These are phyloP conservation scores for Zophobas atratus DNA, from an alignment of 1,140 invertebrate species.

Conservation along the genomic window DNA sequence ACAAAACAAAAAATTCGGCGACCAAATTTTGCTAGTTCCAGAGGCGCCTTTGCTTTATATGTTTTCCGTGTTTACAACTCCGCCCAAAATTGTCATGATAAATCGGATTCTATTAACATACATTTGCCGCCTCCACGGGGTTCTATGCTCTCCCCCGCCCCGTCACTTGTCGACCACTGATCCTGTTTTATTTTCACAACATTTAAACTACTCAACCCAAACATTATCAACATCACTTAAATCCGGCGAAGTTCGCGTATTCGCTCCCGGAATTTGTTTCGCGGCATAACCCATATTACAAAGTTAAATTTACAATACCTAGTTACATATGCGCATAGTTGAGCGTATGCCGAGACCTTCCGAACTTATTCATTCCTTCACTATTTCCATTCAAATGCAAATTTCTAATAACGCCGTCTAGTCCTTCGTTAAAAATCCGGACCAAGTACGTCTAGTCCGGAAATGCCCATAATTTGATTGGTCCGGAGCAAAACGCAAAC, in stretches of 20 bases:
- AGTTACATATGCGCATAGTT: conserved; percentile 36
- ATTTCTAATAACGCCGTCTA: conserved; percentile 26
- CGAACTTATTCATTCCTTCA: conserved; percentile 29
- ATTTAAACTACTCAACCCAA: no score
- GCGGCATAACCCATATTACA: conserved; percentile 18
- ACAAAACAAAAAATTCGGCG: no score
- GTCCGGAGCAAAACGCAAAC: not conserved
- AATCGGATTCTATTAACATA: no score
- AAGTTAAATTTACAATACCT: conserved; percentile 26
- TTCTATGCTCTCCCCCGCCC: no score
- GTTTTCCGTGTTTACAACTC: no score
- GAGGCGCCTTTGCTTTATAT: no score
- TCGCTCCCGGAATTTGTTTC: conserved; percentile 6
- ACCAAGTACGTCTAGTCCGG: not conserved
- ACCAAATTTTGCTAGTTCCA: no score
- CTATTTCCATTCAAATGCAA: conserved; percentile 35
- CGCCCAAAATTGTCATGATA: no score
- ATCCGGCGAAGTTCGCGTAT: not conserved
- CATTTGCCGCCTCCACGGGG: no score
- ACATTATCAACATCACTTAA: no score
- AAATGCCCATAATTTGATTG: not conserved
- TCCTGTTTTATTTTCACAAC: no score
- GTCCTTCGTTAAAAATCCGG: conserved; percentile 1
- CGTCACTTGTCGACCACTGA: no score
- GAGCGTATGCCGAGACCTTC: conserved; percentile 18